Evolutionary conservation across 2,113 vertebrate species (phyloP).

Genomic region (Grammomys surdaster): DNA sequence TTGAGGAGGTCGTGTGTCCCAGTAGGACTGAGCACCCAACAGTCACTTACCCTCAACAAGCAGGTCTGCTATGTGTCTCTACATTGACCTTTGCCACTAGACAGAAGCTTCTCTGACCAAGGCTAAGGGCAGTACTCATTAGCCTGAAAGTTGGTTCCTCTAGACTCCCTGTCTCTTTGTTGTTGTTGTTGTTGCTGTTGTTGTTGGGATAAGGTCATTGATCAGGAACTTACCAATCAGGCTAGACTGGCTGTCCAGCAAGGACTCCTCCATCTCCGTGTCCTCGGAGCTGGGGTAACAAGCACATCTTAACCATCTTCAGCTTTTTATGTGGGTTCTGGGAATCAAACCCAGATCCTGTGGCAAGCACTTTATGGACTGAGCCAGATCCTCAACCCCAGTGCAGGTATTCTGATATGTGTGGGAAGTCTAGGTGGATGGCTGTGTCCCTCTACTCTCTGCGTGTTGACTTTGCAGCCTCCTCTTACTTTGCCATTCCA

Average conservation of each 20-base stretch:
- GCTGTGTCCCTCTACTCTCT: background rate
- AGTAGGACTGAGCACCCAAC: background rate
- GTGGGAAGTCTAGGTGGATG: background rate
- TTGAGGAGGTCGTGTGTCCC: background rate
- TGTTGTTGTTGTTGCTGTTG: too few species aligned
- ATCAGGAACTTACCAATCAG: background rate
- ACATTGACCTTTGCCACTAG: background rate
- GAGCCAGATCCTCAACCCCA: background rate
- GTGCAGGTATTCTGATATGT: background rate
- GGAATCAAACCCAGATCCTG: background rate
- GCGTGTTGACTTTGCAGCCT: rapidly evolving
- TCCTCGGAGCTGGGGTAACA: background rate
- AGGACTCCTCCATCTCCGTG: background rate
- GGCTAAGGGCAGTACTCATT: background rate
- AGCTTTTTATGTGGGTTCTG: background rate
- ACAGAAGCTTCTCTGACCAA: background rate
- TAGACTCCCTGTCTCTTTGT: background rate
- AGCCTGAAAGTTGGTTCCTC: background rate
- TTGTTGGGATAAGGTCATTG: background rate
- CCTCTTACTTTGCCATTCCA: background rate
- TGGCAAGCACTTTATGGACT: background rate
- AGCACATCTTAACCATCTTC: background rate
- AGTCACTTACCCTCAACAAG: background rate
- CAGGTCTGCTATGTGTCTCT: background rate
- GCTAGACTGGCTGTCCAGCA: background rate